Percentiles rank a stretch among this genome's conserved stretches.
Evolutionary conservation across 2,797 vertebrate genomes (phyloP).

Genomic region (Mus minutoides): DNA sequence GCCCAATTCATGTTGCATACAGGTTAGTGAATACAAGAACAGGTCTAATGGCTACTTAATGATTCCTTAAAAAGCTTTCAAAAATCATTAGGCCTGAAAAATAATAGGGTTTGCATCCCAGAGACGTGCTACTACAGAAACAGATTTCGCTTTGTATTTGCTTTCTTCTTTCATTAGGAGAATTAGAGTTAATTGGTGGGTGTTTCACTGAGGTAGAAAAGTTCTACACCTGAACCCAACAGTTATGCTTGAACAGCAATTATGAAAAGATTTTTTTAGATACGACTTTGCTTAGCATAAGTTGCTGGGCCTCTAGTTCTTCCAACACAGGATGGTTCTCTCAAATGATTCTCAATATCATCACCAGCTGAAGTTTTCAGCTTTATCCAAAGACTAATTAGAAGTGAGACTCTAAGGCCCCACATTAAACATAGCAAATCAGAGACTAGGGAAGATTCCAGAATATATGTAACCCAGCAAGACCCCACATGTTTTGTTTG

Average conservation of each 20-base stretch:
- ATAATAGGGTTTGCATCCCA: constrained; percentile 41
- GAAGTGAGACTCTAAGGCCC: not conserved
- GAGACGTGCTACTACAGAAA: constrained; percentile 45
- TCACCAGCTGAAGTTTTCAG: no score
- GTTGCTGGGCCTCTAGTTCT: not conserved
- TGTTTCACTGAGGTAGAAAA: constrained; percentile 32
- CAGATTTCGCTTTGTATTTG: constrained; percentile 53
- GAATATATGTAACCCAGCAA: not conserved
- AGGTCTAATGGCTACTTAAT: constrained; percentile 68
- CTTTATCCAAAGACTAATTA: not conserved
- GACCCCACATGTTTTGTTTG: no score
- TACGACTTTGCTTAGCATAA: not conserved
- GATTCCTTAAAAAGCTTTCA: constrained; percentile 74
- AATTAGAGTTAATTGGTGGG: constrained; percentile 1
- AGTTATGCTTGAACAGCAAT: not conserved
- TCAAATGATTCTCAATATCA: not conserved
- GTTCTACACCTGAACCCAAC: not conserved
- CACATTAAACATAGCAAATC: not conserved
- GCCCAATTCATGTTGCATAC: constrained; percentile 40
- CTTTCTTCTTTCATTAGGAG: constrained; percentile 59
- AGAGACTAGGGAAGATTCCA: not conserved
- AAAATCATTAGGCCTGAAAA: constrained; percentile 65
- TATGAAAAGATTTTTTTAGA: not conserved
- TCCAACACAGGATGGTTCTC: not conserved
- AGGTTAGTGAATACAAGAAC: constrained; percentile 66